Base-by-base conservation (phyloP, 1,140 invertebrate genomes). In the Psilanteris sp. region DNA sequence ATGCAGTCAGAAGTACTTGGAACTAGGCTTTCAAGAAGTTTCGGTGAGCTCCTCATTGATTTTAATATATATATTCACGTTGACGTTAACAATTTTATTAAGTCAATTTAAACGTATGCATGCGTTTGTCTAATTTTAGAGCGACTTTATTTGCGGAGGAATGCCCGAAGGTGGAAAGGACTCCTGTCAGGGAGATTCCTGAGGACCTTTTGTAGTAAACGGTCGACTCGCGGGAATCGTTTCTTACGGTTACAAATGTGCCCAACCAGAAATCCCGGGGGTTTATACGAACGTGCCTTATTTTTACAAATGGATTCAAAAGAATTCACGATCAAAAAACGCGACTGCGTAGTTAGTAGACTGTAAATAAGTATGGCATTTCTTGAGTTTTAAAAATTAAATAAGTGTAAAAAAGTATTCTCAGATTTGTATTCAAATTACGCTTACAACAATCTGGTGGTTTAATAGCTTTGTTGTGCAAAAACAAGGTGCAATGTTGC, bases 171-270 rank as follows among this genome's bases (percentile, higher is more conserved):
- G 64, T 7, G 72, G 64, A 4, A 76, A 68, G 11, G 64, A 76
- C n/a, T 70, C 64, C 4, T 76, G 72, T 20, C 64, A 76, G 20
- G 72, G 72, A 11, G 72, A 76, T 14, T 76, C 72, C 1, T 64
- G 72, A 15, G 72, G 72, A 8, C 72, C 72, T 10, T 62, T 75
- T 6, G 18, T 64, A 13, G 44, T 77, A 4, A 37, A 57, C 7
- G 44, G 39, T 1, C 14, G 29, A 20, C 44, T 70, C 5, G 67
- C 59, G 13, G 67, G 67, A 36, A 55, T 72, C 1, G 68, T 72
- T 10, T 62, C 68, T 1, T 72, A 64, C 5, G 57, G 57, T n/a
- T 57, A 36, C 20, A 27, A 22, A 20, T 72, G 59, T 10, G 59
- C 48, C 3, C 18, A 24, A 5, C 50, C 52, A 11, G 20, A 43